Evolutionary conservation across 1,140 invertebrate genomes (phyloP).

Genomic region (Rhizoglyphus robini): DNA sequence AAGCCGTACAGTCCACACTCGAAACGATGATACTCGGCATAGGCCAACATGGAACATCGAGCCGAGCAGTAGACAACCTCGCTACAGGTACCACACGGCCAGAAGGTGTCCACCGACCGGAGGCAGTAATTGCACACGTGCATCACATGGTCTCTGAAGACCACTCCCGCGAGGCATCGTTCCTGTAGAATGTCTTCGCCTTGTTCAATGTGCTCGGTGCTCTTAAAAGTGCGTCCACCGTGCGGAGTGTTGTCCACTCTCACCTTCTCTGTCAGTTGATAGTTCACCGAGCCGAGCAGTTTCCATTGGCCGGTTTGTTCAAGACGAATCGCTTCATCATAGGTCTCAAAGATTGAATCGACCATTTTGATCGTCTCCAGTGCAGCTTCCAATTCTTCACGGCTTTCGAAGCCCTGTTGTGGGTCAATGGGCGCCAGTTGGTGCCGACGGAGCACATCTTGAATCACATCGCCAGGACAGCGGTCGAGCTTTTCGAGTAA

Average conservation of each 20-base stretch:
- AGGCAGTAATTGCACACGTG: neutral
- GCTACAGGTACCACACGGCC: neutral
- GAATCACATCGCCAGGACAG: too few species aligned
- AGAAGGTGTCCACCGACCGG: neutral
- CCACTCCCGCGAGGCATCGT: neutral
- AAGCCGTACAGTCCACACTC: conserved; percentile 6
- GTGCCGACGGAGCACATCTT: too few species aligned
- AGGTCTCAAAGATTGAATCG: neutral
- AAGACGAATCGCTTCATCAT: too few species aligned
- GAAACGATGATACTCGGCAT: neutral
- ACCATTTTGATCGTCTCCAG: neutral
- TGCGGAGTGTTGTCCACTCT: neutral
- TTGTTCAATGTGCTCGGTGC: neutral
- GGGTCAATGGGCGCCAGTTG: too few species aligned
- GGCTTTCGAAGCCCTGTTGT: too few species aligned
- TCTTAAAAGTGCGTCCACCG: neutral
- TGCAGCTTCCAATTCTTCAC: neutral
- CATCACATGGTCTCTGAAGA: neutral
- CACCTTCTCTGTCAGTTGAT: neutral
- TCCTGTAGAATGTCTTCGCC: neutral
- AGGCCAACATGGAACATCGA: neutral
- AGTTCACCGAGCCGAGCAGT: neutral
- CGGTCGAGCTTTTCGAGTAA: too few species aligned
- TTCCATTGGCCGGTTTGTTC: neutral
- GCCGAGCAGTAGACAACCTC: neutral